These are phyloP conservation scores for Cryptotis parvus DNA, from an alignment of 2,113 vertebrate species.

Conservation along the genomic window DNA sequence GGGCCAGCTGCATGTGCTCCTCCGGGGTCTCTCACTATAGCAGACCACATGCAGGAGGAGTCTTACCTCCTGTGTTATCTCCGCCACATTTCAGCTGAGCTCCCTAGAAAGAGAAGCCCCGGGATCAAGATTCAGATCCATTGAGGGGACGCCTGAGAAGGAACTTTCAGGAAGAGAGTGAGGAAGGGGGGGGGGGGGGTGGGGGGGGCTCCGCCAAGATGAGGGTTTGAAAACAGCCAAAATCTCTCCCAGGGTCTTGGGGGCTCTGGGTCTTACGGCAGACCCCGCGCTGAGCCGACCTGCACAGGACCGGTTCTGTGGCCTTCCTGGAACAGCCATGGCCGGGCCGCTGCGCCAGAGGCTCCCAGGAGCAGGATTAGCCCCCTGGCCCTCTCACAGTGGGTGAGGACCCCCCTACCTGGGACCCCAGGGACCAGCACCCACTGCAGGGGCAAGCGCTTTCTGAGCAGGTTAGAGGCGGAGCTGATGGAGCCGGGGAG, in stretches of 20 bases:
- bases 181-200: not conserved
- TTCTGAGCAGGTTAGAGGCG: not conserved
- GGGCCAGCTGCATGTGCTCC: too few species aligned
- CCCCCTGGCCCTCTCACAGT: too few species aligned
- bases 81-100: too few species aligned
- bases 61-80: too few species aligned
- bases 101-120: not conserved
- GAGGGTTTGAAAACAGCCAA: too few species aligned
- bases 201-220: not conserved
- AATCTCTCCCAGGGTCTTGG: not conserved
- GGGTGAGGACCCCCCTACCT: too few species aligned
- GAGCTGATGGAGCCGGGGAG: fast-evolving
- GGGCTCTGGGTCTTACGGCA: not conserved
- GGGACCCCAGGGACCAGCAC: not conserved
- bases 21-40: too few species aligned
- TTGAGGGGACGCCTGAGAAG: fast-evolving
- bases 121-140: not conserved
- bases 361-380: not conserved
- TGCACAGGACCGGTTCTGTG: not conserved
- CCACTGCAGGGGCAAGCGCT: not conserved
- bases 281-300: not conserved
- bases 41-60: too few species aligned
- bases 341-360: not conserved
- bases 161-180: too few species aligned
- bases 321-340: not conserved